phyloP scores from a whole-genome alignment of 2,888 invertebrate genomes.

The Tromatobia lineatoria region DNA sequence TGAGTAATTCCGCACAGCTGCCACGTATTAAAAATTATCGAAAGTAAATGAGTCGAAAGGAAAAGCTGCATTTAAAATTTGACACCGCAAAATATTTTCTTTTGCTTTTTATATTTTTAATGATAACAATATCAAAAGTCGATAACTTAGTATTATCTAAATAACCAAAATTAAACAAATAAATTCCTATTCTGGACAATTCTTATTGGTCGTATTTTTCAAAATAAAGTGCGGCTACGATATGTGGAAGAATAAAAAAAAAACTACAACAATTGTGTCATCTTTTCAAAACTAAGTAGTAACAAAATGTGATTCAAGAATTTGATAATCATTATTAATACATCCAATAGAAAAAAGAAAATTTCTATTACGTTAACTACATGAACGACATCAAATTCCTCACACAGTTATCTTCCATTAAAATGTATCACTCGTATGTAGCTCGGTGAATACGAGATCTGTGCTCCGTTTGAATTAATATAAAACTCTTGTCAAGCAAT shows the following conservation, averaged over 20 bases:
- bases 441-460: neutral
- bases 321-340: neutral
- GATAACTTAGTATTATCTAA: too few relatives aligned
- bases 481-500: slow-evolving; percentile 9
- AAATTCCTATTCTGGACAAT: neutral
- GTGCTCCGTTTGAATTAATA: slow-evolving; percentile 2
- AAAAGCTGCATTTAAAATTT: too few relatives aligned
- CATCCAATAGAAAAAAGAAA: neutral
- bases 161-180: too few relatives aligned
- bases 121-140: too few relatives aligned
- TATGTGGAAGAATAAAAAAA: neutral
- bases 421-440: neutral
- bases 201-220: neutral
- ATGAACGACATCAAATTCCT: neutral
- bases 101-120: too few relatives aligned
- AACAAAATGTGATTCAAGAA: neutral
- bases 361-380: neutral
- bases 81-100: too few relatives aligned
- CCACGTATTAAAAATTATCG: too few relatives aligned
- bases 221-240: neutral
- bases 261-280: neutral
- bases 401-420: neutral
- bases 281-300: neutral
- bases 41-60: too few relatives aligned
- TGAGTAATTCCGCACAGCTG: too few relatives aligned